Evolutionary conservation across 2,113 vertebrate species (phyloP).

Genomic region (Syngnathus scovelli): DNA sequence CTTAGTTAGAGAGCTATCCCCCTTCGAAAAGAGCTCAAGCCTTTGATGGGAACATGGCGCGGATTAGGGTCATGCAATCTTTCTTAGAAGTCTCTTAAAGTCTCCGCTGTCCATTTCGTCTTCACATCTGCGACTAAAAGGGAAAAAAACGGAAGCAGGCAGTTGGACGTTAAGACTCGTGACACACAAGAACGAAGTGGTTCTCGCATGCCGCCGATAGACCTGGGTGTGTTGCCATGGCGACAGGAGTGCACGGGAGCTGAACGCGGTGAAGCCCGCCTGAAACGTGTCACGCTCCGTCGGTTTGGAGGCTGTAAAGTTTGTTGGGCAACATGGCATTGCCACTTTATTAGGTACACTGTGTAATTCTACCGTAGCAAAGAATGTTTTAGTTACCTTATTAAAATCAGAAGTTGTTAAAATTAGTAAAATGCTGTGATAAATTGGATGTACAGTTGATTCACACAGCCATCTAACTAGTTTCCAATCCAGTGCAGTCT

Average conservation of each 20-base stretch:
- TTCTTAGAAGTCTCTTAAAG: not conserved
- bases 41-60: not conserved
- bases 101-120: constrained; percentile 1
- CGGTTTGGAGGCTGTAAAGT: not conserved
- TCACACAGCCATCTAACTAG: no score
- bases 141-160: not conserved
- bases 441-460: no score
- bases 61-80: constrained; percentile 1
- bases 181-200: constrained; percentile 37
- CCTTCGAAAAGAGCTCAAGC: not conserved
- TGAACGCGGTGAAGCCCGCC: not conserved
- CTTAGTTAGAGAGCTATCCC: not conserved
- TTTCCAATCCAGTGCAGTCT: not conserved
- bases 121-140: not conserved
- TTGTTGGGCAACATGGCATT: not conserved
- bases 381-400: not conserved
- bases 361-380: not conserved
- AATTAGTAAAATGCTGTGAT: not conserved
- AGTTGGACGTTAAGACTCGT: not conserved
- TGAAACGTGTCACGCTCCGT: not conserved
- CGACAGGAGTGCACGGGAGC: constrained; percentile 9
- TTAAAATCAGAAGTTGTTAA: not conserved
- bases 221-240: constrained; percentile 27
- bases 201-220: constrained; percentile 21
- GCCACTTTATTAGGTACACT: not conserved